These are phyloP conservation scores for Emys orbicularis DNA, from an alignment of 2,797 vertebrate genomes.

Conservation along the genomic window DNA sequence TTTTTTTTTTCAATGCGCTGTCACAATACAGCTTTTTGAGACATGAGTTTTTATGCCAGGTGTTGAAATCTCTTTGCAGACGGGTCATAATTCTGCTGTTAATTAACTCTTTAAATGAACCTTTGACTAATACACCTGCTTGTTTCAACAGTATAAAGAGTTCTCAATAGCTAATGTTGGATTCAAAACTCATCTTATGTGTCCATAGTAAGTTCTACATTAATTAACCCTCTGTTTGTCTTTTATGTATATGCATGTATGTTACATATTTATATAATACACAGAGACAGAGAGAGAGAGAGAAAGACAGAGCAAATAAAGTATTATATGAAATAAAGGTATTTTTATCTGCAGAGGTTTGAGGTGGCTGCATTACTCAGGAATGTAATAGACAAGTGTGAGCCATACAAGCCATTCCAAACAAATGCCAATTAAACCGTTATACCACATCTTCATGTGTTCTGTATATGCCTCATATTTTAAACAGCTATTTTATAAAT, in stretches of 20 bases:
- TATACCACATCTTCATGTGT: not conserved
- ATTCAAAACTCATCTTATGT: not conserved
- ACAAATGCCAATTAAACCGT: not conserved
- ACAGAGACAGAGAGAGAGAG: not conserved
- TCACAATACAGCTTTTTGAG: constrained; percentile 35
- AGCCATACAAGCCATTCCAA: not conserved
- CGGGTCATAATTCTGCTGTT: not conserved
- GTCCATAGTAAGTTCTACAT: not conserved
- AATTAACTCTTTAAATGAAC: constrained; percentile 32
- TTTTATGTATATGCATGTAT: not conserved
- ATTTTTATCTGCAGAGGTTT: not conserved
- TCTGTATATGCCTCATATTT: not conserved
- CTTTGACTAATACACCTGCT: constrained; percentile 27
- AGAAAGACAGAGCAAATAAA: not conserved
- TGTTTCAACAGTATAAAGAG: not conserved
- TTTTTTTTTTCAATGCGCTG: not conserved
- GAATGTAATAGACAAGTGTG: not conserved
- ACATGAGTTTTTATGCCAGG: not conserved
- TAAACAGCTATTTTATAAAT: not conserved
- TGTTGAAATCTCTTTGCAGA: not conserved
- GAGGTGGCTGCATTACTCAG: not conserved
- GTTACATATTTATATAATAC: not conserved
- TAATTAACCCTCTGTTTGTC: not conserved
- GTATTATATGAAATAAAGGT: not conserved
- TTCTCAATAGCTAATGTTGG: not conserved